Base-by-base conservation (phyloP, 2,888 invertebrate genomes). In the Ceriagrion tenellum region DNA sequence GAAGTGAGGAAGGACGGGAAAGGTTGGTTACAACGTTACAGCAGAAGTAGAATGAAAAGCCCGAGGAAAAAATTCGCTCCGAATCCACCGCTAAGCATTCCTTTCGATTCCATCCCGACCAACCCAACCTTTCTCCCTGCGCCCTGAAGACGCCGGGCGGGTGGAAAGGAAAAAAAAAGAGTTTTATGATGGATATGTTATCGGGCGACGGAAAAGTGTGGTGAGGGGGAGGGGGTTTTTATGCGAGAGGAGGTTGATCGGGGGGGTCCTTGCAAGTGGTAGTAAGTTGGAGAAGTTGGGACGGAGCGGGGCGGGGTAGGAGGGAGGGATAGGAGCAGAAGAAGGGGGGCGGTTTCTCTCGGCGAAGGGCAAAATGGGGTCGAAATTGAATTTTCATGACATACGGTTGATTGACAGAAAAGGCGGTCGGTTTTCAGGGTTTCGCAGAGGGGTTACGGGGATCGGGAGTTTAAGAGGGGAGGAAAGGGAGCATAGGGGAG, bases 381-480 rank as follows among this genome's bases (percentile, higher is more conserved):
- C 93, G 93, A 47, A 93, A 93, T 93, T 93, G 93, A 93, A 93
- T 93, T 93, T 93, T 93, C 93, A 93, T 93, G 93, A 69, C 93
- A n/a, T 93, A 47, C 6, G 93, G 93, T 93, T 93, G 93, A 93
- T 93, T 93, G 93, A 93, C 93, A 55, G 63, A 59, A 26, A 81
- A 26, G 93, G 74, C 35, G 63, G 91, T 91, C 91, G 91, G 63
- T 91, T 89, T 91, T 63, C 63, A 91, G 63, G 63, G 81, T 35
- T 81, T 35, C 81, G 13, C 26, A 69, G 69, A 47, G 81, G 35
- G 81, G 23, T 81, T 35, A 26, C 35, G 12, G n/a, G 12, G 81
- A 13, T 26, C n/a, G 47, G 47, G 47, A 47, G 47, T 12, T 6
- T 6, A n/a, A n/a, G 26, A n/a, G 69, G 69, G 69, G 26, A 69